phyloP scores from a whole-genome alignment of 2,797 vertebrate species.

The Xerus rutilus region DNA sequence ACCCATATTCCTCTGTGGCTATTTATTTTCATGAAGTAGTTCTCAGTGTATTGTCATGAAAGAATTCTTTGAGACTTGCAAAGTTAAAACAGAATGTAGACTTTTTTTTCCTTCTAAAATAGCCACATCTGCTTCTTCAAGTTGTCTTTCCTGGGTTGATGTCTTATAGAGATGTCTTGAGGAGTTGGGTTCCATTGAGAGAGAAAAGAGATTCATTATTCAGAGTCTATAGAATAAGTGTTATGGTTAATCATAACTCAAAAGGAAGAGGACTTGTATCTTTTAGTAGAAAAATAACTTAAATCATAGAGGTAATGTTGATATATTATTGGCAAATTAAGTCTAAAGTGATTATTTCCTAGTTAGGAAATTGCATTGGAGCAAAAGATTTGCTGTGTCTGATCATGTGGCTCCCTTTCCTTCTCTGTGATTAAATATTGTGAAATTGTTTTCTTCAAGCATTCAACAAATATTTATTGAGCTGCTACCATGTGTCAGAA shows the following conservation, averaged over 20 bases:
- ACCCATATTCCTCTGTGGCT: conserved; percentile 87
- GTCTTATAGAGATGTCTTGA: neutral
- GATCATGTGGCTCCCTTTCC: neutral
- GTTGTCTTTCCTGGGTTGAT: conserved; percentile 57
- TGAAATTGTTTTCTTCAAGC: neutral
- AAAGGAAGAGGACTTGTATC: neutral
- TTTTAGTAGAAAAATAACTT: conserved; percentile 38
- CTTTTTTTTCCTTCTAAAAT: conserved; percentile 47
- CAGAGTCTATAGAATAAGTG: neutral
- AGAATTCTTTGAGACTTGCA: conserved; percentile 86
- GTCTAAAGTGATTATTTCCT: neutral
- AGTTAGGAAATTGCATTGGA: neutral
- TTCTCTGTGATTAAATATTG: neutral
- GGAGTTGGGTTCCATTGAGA: neutral
- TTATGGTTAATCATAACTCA: neutral
- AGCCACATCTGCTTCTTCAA: conserved; percentile 66
- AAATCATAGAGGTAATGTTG: neutral
- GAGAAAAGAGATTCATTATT: conserved; percentile 27
- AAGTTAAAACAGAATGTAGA: conserved; percentile 74
- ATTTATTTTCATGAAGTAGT: conserved; percentile 89
- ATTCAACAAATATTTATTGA: conserved; percentile 12
- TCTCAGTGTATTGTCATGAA: conserved; percentile 84
- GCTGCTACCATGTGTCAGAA: neutral
- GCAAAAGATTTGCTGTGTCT: neutral
- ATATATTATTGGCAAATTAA: conserved; percentile 30